A percentile compares a stretch with the other conserved stretches of the same genome.
Conservation (phyloP, 2,888 invertebrate genomes). For the Philonicus albiceps region DNA sequence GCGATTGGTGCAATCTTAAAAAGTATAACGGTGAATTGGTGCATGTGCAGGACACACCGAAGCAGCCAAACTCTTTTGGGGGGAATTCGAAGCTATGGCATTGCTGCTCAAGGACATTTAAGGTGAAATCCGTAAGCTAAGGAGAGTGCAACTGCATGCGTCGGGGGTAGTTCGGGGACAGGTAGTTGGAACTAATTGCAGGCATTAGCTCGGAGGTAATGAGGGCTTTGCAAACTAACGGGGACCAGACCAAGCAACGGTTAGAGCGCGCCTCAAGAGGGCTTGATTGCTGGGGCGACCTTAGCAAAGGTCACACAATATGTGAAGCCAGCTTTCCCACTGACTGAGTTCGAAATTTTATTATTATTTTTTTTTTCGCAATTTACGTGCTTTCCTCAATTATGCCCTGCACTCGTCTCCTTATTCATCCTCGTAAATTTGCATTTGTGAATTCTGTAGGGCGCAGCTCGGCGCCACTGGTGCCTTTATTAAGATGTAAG, state of each 20-base stretch:
- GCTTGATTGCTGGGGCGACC: conserved; percentile 2
- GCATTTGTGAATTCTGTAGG: background rate
- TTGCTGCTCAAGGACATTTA: conserved; percentile 33
- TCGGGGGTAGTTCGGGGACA: background rate
- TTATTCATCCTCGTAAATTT: background rate
- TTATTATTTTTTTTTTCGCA: background rate
- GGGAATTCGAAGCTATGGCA: background rate
- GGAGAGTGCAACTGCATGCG: background rate
- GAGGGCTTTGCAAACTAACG: conserved; percentile 20
- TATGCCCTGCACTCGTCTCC: background rate
- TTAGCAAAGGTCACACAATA: conserved; percentile 16
- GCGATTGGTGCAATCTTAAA: conserved; percentile 31
- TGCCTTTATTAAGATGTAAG: background rate
- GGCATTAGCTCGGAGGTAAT: conserved; percentile 22
- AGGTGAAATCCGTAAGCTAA: conserved; percentile 32
- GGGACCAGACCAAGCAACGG: background rate
- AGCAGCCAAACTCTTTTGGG: conserved; percentile 19
- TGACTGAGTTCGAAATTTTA: background rate
- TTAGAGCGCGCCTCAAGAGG: background rate
- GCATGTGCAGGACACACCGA: conserved; percentile 28
- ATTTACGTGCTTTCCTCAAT: background rate
- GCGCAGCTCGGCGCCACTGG: background rate
- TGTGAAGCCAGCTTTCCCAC: background rate
- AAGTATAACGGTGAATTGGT: background rate
- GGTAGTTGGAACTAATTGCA: conserved; percentile 37